Base-by-base conservation (phyloP, 1,140 invertebrate species). In the Drosophila baimaii region DNA sequence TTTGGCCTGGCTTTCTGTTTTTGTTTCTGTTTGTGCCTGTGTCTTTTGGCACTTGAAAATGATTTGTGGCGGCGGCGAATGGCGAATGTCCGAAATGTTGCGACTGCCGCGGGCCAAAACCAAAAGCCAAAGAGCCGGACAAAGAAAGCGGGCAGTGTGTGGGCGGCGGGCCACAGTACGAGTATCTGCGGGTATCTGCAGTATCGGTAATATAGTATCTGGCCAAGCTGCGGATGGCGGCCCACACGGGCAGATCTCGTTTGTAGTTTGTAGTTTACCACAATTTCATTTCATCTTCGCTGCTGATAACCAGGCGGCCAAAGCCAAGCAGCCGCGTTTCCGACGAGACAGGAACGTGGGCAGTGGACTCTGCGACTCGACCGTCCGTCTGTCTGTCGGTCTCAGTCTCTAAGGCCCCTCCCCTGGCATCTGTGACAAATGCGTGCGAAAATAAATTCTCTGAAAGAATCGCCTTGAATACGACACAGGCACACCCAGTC, bases 191-290 rank as follows among this genome's bases (percentile, higher is more conserved):
- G 33, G 25, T 56, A 55, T 46, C 37, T 41, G 52, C 23, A 27
- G 35, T 52, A 70, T 65, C 37, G 62, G 65, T 31, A 35, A 15
- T 35, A 52, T 52, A 52, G 51, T 35, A 51, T 49, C 37, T 74
- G 43, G 59, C 44, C 59, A 49, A 37, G 29, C 61, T 66, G 59
- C 59, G 47, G 46, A 69, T 51, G 51, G 57, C 74, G 61, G 78
- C 81, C 79, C 74, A 74, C 52, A 59, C 62, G 71, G 75, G 46
- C 59, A 73, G 79, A 80, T 89, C 83, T 89, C 76, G 84, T 89
- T 86, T 79, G 76, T 86, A 79, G 84, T 88, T 86, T 79, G 79
- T 86, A 82, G 83, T 86, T 81, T 88, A 88, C 83, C 82, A 88
- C 79, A 86, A 88, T 85, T 77, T 86, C 72, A 79, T 79, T 79